These are phyloP conservation scores for Nipponia nippon DNA, from an alignment of 2,113 vertebrate genomes.

Conservation along the genomic window DNA sequence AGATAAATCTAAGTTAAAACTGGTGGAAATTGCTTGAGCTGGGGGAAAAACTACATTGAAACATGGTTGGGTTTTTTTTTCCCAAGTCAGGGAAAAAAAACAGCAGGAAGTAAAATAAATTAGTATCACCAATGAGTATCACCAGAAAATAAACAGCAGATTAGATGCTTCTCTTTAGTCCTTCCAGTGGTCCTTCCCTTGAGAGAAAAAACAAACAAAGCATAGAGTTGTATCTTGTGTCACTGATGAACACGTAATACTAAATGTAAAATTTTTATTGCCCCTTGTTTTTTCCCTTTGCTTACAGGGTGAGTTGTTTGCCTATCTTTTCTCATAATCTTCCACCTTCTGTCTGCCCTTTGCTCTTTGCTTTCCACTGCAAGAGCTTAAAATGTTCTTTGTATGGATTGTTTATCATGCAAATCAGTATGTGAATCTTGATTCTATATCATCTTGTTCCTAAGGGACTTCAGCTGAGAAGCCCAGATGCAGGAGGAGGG, in stretches of 20 bases:
- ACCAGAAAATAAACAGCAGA: background rate
- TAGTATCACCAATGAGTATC: background rate
- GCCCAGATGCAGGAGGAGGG: background rate
- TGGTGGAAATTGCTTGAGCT: background rate
- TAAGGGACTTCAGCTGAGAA: background rate
- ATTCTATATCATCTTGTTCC: background rate
- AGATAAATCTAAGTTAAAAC: background rate
- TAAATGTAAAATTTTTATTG: background rate
- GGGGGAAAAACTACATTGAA: background rate
- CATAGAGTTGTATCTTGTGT: background rate
- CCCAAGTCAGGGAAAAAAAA: background rate
- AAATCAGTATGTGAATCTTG: background rate
- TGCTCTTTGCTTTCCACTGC: background rate
- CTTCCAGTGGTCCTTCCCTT: background rate
- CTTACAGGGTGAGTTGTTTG: background rate
- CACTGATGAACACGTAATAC: background rate
- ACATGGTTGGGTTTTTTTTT: accelerated
- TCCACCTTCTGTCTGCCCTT: background rate
- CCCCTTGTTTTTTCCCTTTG: background rate
- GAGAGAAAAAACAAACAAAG: background rate
- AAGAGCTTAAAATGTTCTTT: background rate
- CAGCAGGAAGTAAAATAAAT: background rate
- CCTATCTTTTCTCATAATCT: background rate
- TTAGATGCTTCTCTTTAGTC: background rate
- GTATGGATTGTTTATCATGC: background rate